Evolutionary conservation across 37 sponge, comb jelly and placozoan genomes (phyloP), one percentile per base, ranked within the genome.

Genomic region (Petrosia ficiformis): DNA sequence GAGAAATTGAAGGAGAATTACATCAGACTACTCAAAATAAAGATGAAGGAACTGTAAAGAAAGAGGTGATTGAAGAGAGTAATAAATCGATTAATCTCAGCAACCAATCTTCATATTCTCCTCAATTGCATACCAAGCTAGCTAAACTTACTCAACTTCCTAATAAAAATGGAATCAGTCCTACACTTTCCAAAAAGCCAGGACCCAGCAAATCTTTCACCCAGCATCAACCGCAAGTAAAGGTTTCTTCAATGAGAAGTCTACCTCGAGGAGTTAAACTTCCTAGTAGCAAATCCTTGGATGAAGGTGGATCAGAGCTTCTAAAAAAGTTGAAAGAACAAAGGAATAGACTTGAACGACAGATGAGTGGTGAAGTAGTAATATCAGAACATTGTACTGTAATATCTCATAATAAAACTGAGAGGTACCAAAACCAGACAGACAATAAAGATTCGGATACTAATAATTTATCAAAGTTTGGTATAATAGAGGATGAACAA

Each of bases 261-360:
- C 28, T 61, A 61, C 63, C 63, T 26, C 63, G 25, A 5, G 26
- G 26, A 29, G 39, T 5, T 16, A 6, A 6, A 6, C n/a, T n/a
- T n/a, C n/a, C n/a, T n/a, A n/a, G n/a, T n/a, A 39, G 16, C 5
- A 25, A 30, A 19, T 21, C 2, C 14, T n/a, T 36, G 24, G 28
- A 29, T 32, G 59, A 52, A 30, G 35, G 58, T 54, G 42, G 43
- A 41, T 4, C 48, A 2, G 83, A 83, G 44, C 70, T 83, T 38
- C 59, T 83, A 74, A 68, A 64, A 42, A 83, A 83, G 31, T 64
- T 83, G 31, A 33, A 74, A 3, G 25, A 57, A 11, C 41, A 77
- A 39, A 42, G 83, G 8, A 58, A 68, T 52, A 75, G 35, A 28
- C 39, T 83, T 2, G 83, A 83, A 3, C 41, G 76, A 59, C 71